Conservation (phyloP, 2,113 vertebrate species). For the Hassar affinis region DNA sequence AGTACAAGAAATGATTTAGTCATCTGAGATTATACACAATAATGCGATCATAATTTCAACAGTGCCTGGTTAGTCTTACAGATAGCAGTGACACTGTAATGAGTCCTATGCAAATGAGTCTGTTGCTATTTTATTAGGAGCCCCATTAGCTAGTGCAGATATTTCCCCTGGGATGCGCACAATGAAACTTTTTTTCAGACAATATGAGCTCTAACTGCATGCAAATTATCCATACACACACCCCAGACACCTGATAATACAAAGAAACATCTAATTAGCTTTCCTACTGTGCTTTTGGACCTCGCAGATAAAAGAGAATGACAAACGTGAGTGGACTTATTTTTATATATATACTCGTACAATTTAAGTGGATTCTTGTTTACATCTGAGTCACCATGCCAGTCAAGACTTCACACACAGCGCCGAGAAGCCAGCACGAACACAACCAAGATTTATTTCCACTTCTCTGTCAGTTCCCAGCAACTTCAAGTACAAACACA, state of each 20-base stretch:
- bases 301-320: background rate
- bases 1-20: background rate
- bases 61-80: background rate
- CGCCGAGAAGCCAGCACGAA: background rate
- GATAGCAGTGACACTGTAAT: background rate
- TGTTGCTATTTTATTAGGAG: background rate
- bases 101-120: constrained; percentile 10
- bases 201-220: constrained; percentile 10
- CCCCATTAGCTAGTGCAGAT: background rate
- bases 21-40: background rate
- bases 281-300: background rate
- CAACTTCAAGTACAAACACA: background rate
- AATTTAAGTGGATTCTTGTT: background rate
- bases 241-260: background rate
- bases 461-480: background rate
- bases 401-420: background rate
- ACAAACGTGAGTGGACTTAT: too few species aligned
- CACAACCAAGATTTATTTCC: background rate
- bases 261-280: constrained; percentile 14
- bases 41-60: background rate
- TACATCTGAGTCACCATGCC: background rate
- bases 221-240: constrained; percentile 15
- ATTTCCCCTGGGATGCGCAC: background rate
- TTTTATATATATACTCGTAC: background rate
- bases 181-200: background rate